Conservation (phyloP, 2,888 invertebrate genomes). For the Xanthostigma xanthostigma region DNA sequence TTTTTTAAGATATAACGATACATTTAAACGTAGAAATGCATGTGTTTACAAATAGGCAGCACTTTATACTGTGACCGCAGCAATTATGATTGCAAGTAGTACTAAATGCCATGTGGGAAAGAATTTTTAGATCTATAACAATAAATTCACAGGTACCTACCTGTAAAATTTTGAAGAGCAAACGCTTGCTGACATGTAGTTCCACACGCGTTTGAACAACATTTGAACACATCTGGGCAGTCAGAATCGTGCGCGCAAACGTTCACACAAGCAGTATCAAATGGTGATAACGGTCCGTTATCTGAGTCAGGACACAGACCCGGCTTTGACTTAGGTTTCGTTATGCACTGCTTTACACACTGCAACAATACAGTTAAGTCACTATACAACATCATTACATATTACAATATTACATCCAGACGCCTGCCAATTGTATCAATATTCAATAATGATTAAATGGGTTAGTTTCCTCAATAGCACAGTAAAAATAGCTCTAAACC, state of each 20-base stretch:
- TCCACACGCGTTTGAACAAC: conserved; percentile 53
- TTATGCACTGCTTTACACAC: conserved; percentile 43
- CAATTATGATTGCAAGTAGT: too few relatives aligned
- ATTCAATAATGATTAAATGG: too few relatives aligned
- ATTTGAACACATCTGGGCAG: conserved; percentile 52
- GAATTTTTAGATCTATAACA: neutral
- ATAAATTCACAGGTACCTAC: conserved; percentile 25
- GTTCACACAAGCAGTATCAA: conserved; percentile 43
- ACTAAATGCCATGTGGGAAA: too few relatives aligned
- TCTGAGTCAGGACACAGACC: conserved; percentile 29
- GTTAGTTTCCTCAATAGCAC: too few relatives aligned
- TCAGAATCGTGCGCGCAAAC: conserved; percentile 49
- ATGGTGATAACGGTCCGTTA: conserved; percentile 26
- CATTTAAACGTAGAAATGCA: too few relatives aligned
- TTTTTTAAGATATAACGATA: too few relatives aligned
- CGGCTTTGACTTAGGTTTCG: conserved; percentile 31
- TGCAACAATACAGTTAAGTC: conserved; percentile 21
- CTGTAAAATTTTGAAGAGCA: conserved; percentile 39
- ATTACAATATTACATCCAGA: too few relatives aligned
- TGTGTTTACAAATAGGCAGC: too few relatives aligned
- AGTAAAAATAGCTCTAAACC: too few relatives aligned
- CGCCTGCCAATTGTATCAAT: too few relatives aligned
- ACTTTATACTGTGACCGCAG: too few relatives aligned
- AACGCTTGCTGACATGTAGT: conserved; percentile 49
- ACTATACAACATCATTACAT: too few relatives aligned